Evolutionary conservation across 1,140 invertebrate species (phyloP), one percentile per base, ranked within the genome.

Genomic region (Megalonaias nervosa): DNA sequence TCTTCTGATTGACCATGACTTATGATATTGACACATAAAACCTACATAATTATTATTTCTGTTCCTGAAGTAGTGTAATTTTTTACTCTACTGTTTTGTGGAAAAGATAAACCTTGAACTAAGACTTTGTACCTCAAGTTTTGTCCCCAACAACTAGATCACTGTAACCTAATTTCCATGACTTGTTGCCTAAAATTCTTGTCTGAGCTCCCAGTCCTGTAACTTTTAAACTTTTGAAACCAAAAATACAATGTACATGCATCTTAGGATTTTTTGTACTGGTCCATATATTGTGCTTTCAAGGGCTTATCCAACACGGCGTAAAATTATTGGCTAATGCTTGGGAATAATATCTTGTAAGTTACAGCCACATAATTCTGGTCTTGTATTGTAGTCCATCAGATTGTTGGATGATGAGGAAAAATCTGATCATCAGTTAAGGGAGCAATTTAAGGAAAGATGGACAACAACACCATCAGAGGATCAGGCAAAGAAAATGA

Each of bases 381-480:
- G 70, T 68, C 95, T 48, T 48, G 38, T 11, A 48, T 48, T 48
- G 38, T 48, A 48, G 38, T 48, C 38, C 38, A 48, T 48, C 79
- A 93, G 95, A 81, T 93, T 98, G 93, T 90, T 99, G 66, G 94
- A 94, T 85, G 97, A 99, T 89, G 98, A 99, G 91, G 94, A 95
- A 81, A 93, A 95, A 75, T 96, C 97, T 1, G 98, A 99, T 89
- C 94, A 95, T 84, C 94, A 97, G 86, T 92, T 99, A 67, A 92
- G 95, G 81, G 91, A 93, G 67, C 98, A 99, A 92, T 99, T 99
- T 88, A 97, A 96, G 86, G 92, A 92, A 55, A 86, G 94, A 80
- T 99, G 98, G 98, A 95, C 94, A 0, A 93, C 98, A 85, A 97
- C 96, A 56, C 92, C 95, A 0, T 99, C 97, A 3, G 93, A 93